These are phyloP conservation scores for Schlechtendalia chinensis DNA, from an alignment of 1,140 invertebrate species.

Conservation along the genomic window DNA sequence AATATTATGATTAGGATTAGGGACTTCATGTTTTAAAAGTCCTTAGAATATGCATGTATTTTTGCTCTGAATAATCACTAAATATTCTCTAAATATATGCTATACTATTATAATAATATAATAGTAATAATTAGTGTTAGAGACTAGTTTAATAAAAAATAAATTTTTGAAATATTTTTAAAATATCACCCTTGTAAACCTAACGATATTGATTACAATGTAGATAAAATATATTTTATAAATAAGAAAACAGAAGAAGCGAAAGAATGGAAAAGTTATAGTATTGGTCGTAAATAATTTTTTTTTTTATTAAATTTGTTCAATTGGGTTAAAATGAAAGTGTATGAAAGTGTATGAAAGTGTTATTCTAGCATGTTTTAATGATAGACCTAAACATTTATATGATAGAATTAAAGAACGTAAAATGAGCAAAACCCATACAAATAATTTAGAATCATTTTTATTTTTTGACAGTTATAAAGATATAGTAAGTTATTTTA, in stretches of 20 bases:
- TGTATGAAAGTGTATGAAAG: neutral
- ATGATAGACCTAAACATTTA: neutral
- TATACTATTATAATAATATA: too few species aligned
- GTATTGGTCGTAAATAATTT: neutral
- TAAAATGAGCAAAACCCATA: too few species aligned
- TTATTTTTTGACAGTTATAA: neutral
- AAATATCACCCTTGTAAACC: constrained; percentile 6
- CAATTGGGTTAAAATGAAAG: constrained; percentile 6
- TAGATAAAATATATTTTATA: constrained; percentile 6
- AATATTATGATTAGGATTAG: too few species aligned
- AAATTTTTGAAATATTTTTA: constrained; percentile 1
- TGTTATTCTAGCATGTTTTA: neutral
- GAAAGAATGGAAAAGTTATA: neutral
- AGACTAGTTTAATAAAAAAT: too few species aligned
- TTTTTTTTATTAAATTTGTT: neutral
- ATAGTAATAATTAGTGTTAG: too few species aligned
- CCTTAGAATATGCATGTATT: too few species aligned
- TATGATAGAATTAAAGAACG: too few species aligned
- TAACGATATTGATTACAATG: too few species aligned
- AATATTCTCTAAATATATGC: too few species aligned
- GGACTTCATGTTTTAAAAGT: too few species aligned
- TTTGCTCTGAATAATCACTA: too few species aligned
- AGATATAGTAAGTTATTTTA: constrained; percentile 1
- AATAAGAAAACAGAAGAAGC: neutral
- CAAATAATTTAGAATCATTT: neutral